Evolutionary conservation across 2,797 vertebrate genomes (phyloP), one percentile per base, ranked within the genome.

Genomic region (Leuciscus waleckii): DNA sequence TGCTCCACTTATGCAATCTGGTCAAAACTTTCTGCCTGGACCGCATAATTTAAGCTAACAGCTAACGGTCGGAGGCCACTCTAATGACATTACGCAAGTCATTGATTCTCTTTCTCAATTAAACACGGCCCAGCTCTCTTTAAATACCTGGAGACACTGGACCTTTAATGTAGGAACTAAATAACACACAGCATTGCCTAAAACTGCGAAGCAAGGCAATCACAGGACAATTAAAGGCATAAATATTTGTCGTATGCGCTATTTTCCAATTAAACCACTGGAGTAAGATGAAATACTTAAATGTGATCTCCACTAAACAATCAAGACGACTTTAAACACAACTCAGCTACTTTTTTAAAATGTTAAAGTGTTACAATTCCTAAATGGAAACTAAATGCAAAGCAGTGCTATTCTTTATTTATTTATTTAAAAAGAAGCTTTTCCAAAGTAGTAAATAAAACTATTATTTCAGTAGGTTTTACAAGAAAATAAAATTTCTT

Each of bases 81-180:
- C 91, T 95, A 93, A 95, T 91, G 93, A 91, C 92, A 92, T 93
- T 93, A 91, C 84, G 90, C 89, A 91, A 91, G 91, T 91, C 94
- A 94, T 94, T 92, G 94, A 95, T 94, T 94, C 93, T 92, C 84
- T 71, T 86, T 85, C 93, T 94, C 93, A 93, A 95, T 95, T 95
- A 95, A 94, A 95, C 94, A 95, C 92, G 92, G 94, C 92, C 93
- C 92, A 93, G 92, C 92, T 90, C 87, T 91, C 90, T 92, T 92
- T 93, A 95, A 95, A 94, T 92, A 93, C 92, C 93, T 90, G 92
- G 93, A 93, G 94, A 94, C 92, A 91, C 91, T 90, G 90, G 90
- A 91, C 91, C 61, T 91, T 89, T 89, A 88, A 92, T 91, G 91
- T 92, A 93, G 87, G 93, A 93, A 91, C 92, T 91, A 92, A 94